Conservation (phyloP, 1,140 invertebrate genomes). For the Pachypsylla venusta region DNA sequence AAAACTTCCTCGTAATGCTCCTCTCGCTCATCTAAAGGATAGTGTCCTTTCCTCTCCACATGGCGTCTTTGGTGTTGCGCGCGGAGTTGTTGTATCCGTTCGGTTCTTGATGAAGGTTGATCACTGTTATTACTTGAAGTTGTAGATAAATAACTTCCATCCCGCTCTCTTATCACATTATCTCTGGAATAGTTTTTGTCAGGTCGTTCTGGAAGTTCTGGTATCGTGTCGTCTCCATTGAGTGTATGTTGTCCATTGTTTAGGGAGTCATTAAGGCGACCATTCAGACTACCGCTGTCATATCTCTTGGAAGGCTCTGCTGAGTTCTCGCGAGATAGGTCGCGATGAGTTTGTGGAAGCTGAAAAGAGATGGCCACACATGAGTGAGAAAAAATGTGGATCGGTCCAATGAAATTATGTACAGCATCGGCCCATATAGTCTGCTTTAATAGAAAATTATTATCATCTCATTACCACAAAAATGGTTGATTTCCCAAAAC, state of each 20-base stretch:
- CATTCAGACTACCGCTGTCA: neutral
- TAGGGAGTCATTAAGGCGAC: neutral
- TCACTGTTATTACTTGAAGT: constrained; percentile 29
- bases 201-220: constrained; percentile 16
- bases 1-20: constrained; percentile 35
- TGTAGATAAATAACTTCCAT: constrained; percentile 4
- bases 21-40: constrained; percentile 34
- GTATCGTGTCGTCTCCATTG: neutral
- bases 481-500: no score
- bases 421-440: no score
- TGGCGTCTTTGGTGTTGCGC: constrained; percentile 39
- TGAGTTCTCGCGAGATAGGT: constrained; percentile 20
- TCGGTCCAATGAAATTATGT: no score
- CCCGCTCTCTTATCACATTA: no score
- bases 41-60: constrained; percentile 35
- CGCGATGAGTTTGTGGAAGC: constrained; percentile 21
- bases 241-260: constrained; percentile 7
- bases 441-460: no score
- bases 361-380: no score
- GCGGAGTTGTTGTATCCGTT: constrained; percentile 37
- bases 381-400: no score
- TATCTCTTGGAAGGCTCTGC: constrained; percentile 1
- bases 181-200: neutral
- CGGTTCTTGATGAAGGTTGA: constrained; percentile 29
- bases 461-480: no score